Evolutionary conservation across 2,888 invertebrate species (phyloP).

Genomic region (Allygus modestus): DNA sequence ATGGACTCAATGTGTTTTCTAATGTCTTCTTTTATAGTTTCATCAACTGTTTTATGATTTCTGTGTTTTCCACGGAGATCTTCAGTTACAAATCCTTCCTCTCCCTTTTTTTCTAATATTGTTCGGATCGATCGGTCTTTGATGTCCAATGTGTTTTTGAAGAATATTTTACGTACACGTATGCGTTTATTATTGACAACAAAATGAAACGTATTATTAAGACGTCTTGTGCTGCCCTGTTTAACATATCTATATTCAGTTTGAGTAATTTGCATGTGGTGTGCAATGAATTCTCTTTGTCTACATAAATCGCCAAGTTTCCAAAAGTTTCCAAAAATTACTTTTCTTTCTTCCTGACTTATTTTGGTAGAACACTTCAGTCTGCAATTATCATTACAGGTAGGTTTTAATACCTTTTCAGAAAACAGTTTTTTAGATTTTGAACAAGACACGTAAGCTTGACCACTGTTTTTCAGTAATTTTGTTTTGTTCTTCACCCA

Average conservation of each 20-base stretch:
- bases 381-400: conserved; percentile 42
- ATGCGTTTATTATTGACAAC: conserved; percentile 33
- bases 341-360: conserved; percentile 32
- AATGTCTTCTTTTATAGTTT: conserved; percentile 49
- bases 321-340: conserved; percentile 26
- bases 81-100: conserved; percentile 24
- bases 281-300: conserved; percentile 47
- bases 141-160: conserved; percentile 42
- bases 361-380: conserved; percentile 32
- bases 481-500: conserved; percentile 30
- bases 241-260: conserved; percentile 43
- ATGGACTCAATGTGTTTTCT: conserved; percentile 47
- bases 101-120: conserved; percentile 12
- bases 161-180: conserved; percentile 44
- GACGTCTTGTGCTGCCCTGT: conserved; percentile 45
- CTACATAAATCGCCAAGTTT: conserved; percentile 39
- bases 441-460: conserved; percentile 32
- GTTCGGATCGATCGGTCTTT: conserved; percentile 44
- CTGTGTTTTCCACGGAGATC: conserved; percentile 45
- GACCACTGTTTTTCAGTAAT: conserved; percentile 32
- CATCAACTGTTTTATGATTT: conserved; percentile 59
- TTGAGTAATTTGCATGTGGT: conserved; percentile 21
- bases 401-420: conserved; percentile 36
- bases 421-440: conserved; percentile 42
- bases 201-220: conserved; percentile 58